Conservation (phyloP, 2,888 invertebrate genomes). For the Anticlea derivata region DNA sequence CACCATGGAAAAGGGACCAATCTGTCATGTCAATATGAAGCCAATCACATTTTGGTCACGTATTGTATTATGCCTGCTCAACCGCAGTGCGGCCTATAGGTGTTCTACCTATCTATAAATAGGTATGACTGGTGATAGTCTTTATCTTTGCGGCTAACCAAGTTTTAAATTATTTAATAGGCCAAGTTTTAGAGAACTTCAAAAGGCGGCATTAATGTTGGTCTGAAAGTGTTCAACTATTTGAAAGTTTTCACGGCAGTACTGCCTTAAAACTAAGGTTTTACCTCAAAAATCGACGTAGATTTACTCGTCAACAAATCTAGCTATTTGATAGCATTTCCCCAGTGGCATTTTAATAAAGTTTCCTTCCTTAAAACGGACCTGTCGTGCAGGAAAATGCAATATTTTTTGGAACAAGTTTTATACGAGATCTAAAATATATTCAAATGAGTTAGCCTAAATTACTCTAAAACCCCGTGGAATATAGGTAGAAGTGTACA, state of each 20-base stretch:
- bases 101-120: not conserved
- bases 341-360: too few relatives aligned
- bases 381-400: too few relatives aligned
- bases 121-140: too few relatives aligned
- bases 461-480: too few relatives aligned
- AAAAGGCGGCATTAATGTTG: slow-evolving; percentile 57
- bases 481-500: too few relatives aligned
- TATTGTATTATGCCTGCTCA: slow-evolving; percentile 1
- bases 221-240: slow-evolving; percentile 47
- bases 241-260: slow-evolving; percentile 36
- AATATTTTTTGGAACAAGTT: too few relatives aligned
- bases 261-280: slow-evolving; percentile 51
- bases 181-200: slow-evolving; percentile 63
- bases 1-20: not conserved
- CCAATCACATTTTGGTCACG: slow-evolving; percentile 12
- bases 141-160: not conserved
- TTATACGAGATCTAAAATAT: too few relatives aligned
- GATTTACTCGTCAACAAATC: not conserved
- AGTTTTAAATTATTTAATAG: slow-evolving; percentile 64
- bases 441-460: too few relatives aligned
- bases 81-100: not conserved
- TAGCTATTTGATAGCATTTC: too few relatives aligned
- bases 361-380: too few relatives aligned
- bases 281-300: slow-evolving; percentile 4
- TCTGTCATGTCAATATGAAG: not conserved